Evolutionary conservation across 2,113 vertebrate species (phyloP).

Genomic region (Craseonycteris thonglongyai): DNA sequence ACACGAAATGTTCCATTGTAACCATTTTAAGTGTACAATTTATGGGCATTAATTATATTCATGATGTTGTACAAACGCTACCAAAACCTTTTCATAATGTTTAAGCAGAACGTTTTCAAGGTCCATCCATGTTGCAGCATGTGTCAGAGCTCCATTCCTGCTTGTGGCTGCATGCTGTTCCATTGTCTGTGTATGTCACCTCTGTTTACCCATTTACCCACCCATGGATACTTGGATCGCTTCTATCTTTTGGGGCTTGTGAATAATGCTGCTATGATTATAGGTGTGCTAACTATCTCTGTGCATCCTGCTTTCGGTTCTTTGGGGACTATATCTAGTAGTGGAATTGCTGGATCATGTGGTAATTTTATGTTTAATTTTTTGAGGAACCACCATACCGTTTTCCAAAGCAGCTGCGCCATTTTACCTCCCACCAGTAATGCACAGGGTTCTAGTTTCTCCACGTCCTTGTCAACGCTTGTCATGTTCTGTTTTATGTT

Average conservation of each 20-base stretch:
- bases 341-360: neutral
- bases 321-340: neutral
- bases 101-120: neutral
- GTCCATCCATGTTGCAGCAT: fast-evolving
- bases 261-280: neutral
- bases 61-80: neutral
- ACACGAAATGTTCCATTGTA: neutral
- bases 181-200: fast-evolving
- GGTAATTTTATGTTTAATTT: neutral
- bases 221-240: neutral
- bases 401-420: neutral
- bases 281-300: neutral
- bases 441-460: neutral
- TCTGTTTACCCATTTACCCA: neutral
- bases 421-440: neutral
- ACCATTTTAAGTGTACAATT: neutral
- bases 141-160: neutral
- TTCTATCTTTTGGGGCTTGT: neutral
- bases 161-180: neutral
- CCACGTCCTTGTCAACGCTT: neutral
- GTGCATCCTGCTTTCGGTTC: neutral
- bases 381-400: neutral
- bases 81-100: neutral
- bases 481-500: neutral
- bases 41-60: neutral